Base-by-base conservation (phyloP, 64 coral and sea anemone species). In the Dendrophyllia cribrosa region DNA sequence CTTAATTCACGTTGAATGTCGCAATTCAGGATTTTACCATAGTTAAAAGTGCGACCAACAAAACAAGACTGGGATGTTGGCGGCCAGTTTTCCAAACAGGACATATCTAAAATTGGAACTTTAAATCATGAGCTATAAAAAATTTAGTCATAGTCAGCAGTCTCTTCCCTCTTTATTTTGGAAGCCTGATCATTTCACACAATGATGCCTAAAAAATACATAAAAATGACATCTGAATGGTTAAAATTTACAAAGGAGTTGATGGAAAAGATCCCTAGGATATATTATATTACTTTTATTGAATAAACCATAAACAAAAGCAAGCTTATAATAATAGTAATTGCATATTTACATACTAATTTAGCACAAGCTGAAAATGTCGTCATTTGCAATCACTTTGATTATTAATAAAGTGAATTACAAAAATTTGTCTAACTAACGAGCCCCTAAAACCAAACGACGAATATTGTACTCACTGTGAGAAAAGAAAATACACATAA, bases 301-400 rank as follows among this genome's bases (percentile, higher is more conserved):
- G 60, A 60, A 84, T 66, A 48, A 83, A 66, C 80, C 19, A 44
- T 67, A 65, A 84, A 51, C 44, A 84, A 84, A 66, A 82, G 62
- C 80, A 66, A 84, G 79, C 79, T 61, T 2, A 14, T 66, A 47
- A 82, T 45, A 82, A 16, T 65, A 47, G 59, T 82, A 64, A 82
- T 66, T 65, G 72, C 45, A 3, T 84, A 84, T 84, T 50, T 67
- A 84, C 61, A 84, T 84, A 51, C 58, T 66, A 84, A 84, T 84
- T 49, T 51, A 66, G 80, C 60, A 47, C 43, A 84, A 84, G 20
- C 61, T 67, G 80, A 84, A 84, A 79, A 84, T 66, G 19, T 53
- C 9, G 11, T 47, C 20, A 20, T 20, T 78, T 43, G 62, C 62
- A 68, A 49, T 68, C 80, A 82, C 62, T 46, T 67, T 84, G 43